Evolutionary conservation across 2,113 vertebrate genomes (phyloP).

Genomic region (Ia io): DNA sequence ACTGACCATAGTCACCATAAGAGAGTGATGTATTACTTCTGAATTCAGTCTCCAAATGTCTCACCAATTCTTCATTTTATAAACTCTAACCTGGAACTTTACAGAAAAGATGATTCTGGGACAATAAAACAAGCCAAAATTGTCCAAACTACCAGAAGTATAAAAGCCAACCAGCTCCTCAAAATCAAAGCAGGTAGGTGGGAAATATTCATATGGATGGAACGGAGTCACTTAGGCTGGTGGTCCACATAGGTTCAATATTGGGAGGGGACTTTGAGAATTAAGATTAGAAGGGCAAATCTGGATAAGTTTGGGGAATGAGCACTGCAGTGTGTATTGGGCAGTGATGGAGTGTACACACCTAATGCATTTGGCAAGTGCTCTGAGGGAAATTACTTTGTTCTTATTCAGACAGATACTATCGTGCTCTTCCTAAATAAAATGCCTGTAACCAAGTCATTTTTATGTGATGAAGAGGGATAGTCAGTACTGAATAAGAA

Average conservation of each 20-base stretch:
- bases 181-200: background rate
- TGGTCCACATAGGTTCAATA: background rate
- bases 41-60: background rate
- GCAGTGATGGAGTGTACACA: background rate
- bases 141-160: background rate
- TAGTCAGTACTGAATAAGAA: background rate
- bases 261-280: background rate
- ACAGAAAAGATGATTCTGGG: background rate
- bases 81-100: background rate
- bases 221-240: background rate
- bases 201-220: background rate
- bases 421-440: slow-evolving; percentile 42
- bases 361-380: slow-evolving; percentile 27
- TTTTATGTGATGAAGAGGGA: slow-evolving; percentile 16
- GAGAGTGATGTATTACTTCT: background rate
- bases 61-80: background rate
- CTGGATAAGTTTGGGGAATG: background rate
- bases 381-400: slow-evolving; percentile 51
- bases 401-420: slow-evolving; percentile 40
- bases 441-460: slow-evolving; percentile 25
- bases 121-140: background rate
- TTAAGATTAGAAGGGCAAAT: background rate
- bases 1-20: background rate
- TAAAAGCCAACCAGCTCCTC: background rate
- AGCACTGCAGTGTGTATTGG: background rate